Percentiles rank a stretch among this genome's conserved stretches.
Evolutionary conservation across 1,140 invertebrate genomes (phyloP).

Genomic region (Harpegnathos saltator): DNA sequence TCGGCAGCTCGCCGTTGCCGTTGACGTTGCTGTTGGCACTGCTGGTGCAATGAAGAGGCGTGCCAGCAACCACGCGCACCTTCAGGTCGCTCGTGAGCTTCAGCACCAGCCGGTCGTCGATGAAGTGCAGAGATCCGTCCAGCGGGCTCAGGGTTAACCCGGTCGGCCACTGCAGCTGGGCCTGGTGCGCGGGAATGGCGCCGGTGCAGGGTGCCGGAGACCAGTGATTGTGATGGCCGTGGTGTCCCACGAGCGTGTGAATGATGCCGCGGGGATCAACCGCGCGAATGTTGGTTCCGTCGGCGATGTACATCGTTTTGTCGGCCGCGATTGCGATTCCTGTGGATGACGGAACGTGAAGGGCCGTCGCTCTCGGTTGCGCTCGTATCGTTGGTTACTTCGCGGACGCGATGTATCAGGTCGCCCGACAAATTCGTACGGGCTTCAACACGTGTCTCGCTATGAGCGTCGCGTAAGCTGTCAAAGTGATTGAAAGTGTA

Average conservation of each 20-base stretch:
- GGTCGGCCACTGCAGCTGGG: conserved; percentile 98
- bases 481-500: too few species aligned
- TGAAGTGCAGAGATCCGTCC: conserved; percentile 97
- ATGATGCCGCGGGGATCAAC: conserved; percentile 97
- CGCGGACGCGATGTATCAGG: too few species aligned
- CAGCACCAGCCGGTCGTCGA: conserved; percentile 97
- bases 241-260: conserved; percentile 96
- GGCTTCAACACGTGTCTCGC: too few species aligned
- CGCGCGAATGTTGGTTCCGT: conserved; percentile 96
- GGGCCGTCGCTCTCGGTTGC: too few species aligned
- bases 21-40: conserved; percentile 78
- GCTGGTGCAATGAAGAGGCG: conserved; percentile 93
- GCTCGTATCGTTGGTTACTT: too few species aligned
- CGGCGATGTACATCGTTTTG: conserved; percentile 97
- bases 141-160: conserved; percentile 96
- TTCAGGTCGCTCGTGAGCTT: conserved; percentile 96
- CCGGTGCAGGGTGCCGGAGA: conserved; percentile 94
- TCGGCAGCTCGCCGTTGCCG: conserved; percentile 68
- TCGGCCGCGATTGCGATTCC: conserved; percentile 95
- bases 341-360: conserved; percentile 76
- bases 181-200: conserved; percentile 91
- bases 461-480: too few species aligned
- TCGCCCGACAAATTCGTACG: too few species aligned
- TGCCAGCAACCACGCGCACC: conserved; percentile 95
- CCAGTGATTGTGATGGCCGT: conserved; percentile 96